Base-by-base conservation (phyloP, 2,888 invertebrate species). In the Tubulanus polymorphus region DNA sequence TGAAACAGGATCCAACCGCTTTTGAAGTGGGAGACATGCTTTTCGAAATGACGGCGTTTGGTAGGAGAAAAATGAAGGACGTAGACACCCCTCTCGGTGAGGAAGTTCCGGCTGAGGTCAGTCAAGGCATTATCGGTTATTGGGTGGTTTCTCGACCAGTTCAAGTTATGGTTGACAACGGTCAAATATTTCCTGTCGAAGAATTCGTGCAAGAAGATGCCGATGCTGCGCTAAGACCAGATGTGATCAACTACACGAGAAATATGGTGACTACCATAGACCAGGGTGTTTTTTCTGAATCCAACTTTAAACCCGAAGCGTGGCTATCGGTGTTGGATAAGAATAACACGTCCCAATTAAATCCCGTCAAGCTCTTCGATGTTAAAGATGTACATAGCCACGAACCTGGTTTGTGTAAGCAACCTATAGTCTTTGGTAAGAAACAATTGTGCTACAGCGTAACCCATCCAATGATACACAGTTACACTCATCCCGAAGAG, bases 281-380 rank as follows among this genome's bases (percentile, higher is more conserved):
- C 15, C 41, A 41, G 41, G 41, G 41, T 23, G 15, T 15, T 8
- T 41, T 41, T 41, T 41, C 41, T 41, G 41, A 41, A 15, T 18
- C 41, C 18, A 41, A 5, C 3, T 41, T 41, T 15, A 41, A 15
- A 41, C 41, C 41, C 5, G 41, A 41, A 15, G 5, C 41, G 3
- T 41, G 41, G 41, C 41, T 41, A 3, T 41, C 41, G 41, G 41
- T 41, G 6, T 41, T 41, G 41, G 41, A 41, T 15, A 41, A 41
- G 15, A 41, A 41, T 23, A 41, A 41, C 41, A 41, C 41, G 5
- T 41, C 41, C 6, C 41, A 41, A 15, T 15, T 41, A 23, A 41
- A 41, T 15, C 41, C 41, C 5, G 41, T 41, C 5, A 41, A 41
- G 41, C 41, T 41, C 15, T 41, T 41, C 15, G 41, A 41, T 5